phyloP scores from a whole-genome alignment of 2,113 vertebrate genomes.

The Accipiter virgatus region DNA sequence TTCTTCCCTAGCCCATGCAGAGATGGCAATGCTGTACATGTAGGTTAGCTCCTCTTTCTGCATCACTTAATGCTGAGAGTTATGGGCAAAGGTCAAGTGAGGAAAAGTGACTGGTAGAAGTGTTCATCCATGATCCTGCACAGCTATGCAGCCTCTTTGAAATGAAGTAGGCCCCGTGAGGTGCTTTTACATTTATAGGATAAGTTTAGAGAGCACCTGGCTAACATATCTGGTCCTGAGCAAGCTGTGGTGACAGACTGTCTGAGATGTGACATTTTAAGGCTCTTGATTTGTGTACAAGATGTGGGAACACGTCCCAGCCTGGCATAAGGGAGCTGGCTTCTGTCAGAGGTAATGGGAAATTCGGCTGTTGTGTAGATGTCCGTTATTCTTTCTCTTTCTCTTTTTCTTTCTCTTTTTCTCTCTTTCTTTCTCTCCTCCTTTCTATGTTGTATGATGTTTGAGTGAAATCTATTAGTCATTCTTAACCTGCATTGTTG shows the following conservation, averaged over 20 bases:
- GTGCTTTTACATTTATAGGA: not conserved
- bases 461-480: constrained; percentile 7
- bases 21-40: not conserved
- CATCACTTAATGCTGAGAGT: not conserved
- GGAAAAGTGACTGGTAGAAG: not conserved
- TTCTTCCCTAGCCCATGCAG: not conserved
- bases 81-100: not conserved
- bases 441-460: not conserved
- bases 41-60: not conserved
- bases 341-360: not conserved
- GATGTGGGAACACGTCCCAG: not conserved
- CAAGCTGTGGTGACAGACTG: not conserved
- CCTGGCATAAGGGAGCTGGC: not conserved
- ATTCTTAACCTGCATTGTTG: constrained; percentile 1
- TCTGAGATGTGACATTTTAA: not conserved
- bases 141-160: not conserved
- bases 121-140: not conserved
- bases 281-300: not conserved
- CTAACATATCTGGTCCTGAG: not conserved
- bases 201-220: not conserved
- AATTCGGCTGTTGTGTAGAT: constrained; percentile 4
- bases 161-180: not conserved
- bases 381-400: not conserved
- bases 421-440: not conserved
- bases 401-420: not conserved